phyloP scores from a whole-genome alignment of 2,797 vertebrate species.

The Dipus sagitta region DNA sequence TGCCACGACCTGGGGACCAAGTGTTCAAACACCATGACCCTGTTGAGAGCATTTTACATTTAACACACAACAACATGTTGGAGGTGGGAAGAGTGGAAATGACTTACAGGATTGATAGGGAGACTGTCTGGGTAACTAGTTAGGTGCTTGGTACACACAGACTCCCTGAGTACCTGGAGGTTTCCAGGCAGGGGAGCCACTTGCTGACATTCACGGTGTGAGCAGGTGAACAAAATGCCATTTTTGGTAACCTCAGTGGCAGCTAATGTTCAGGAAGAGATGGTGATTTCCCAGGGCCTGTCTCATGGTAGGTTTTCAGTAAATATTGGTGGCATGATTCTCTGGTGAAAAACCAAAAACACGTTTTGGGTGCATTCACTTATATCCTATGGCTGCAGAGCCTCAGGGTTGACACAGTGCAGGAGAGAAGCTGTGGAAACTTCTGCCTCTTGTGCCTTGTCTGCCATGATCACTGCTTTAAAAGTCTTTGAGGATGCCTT shows the following conservation, averaged over 20 bases:
- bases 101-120: not conserved
- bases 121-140: not conserved
- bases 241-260: not conserved
- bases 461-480: not conserved
- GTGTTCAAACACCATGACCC: not conserved
- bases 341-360: not conserved
- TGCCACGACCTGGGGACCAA: not conserved
- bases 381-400: not conserved
- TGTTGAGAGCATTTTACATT: not conserved
- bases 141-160: not conserved
- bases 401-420: constrained; percentile 13
- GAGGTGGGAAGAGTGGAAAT: not conserved
- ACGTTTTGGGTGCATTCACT: not conserved
- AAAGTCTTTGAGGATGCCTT: constrained; percentile 55
- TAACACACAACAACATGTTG: not conserved
- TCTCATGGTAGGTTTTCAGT: not conserved
- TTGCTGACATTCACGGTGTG: not conserved
- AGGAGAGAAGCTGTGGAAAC: constrained; percentile 30
- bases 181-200: not conserved
- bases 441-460: constrained; percentile 11
- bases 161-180: not conserved
- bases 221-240: not conserved
- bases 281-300: not conserved
- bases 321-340: not conserved
- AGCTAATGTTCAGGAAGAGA: not conserved